Evolutionary conservation across 2,113 vertebrate genomes (phyloP).

Genomic region (Microtus pennsylvanicus): DNA sequence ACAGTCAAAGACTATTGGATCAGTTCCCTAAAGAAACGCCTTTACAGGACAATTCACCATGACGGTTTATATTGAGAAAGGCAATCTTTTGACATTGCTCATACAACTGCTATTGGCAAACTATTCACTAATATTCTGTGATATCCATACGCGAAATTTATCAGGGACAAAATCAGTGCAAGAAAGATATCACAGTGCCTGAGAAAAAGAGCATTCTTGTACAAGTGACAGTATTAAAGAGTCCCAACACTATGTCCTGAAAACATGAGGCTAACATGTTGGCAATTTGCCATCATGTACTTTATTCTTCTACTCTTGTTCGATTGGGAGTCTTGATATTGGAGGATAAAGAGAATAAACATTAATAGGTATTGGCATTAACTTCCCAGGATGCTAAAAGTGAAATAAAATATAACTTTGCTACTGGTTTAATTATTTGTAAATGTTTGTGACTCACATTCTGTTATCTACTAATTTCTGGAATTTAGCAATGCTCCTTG

Average conservation of each 20-base stretch:
- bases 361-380: background rate
- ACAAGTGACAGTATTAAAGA: background rate
- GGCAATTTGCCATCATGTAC: background rate
- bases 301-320: background rate
- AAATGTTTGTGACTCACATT: background rate
- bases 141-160: background rate
- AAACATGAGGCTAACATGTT: conserved; percentile 15
- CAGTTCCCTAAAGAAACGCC: conserved; percentile 3
- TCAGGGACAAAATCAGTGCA: background rate
- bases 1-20: background rate
- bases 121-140: background rate
- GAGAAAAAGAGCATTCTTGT: background rate
- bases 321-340: background rate
- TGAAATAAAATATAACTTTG: background rate
- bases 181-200: background rate
- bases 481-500: background rate
- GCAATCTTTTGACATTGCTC: background rate
- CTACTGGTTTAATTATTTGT: background rate
- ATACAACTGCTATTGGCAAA: conserved; percentile 10
- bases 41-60: background rate
- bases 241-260: background rate
- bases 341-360: background rate
- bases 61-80: conserved; percentile 31
- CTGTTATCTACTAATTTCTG: background rate
- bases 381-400: background rate